phyloP scores from a whole-genome alignment of 2,888 invertebrate genomes.

The Cataglyphis altisquamis region DNA sequence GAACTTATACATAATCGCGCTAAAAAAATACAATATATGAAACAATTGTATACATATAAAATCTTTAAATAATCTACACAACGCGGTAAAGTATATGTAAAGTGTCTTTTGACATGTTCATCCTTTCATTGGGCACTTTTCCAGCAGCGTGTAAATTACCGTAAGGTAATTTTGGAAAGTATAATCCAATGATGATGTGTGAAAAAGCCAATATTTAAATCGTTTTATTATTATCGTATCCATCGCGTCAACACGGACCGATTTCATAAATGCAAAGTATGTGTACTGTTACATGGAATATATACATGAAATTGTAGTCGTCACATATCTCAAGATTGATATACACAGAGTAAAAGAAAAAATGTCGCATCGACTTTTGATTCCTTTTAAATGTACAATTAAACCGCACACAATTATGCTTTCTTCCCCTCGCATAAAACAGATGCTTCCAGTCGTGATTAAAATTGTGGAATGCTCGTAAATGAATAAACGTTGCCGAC shows the following conservation, averaged over 20 bases:
- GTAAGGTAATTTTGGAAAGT: slow-evolving; percentile 79
- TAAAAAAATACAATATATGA: slow-evolving; percentile 83
- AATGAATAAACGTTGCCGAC: slow-evolving; percentile 64
- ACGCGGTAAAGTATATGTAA: slow-evolving; percentile 70
- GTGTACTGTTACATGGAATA: slow-evolving; percentile 47
- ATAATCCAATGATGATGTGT: slow-evolving; percentile 63
- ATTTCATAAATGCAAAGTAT: slow-evolving; percentile 54
- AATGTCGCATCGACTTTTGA: slow-evolving; percentile 54
- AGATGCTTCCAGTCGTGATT: slow-evolving; percentile 66
- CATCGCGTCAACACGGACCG: slow-evolving; percentile 12
- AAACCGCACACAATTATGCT: slow-evolving; percentile 67
- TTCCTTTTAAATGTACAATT: slow-evolving; percentile 74
- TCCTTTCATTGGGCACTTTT: slow-evolving; percentile 73
- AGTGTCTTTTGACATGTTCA: slow-evolving; percentile 58
- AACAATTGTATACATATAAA: slow-evolving; percentile 83
- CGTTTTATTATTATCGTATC: slow-evolving; percentile 24
- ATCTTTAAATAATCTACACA: slow-evolving; percentile 81
- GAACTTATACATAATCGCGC: slow-evolving; percentile 79
- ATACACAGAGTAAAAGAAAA: slow-evolving; percentile 40
- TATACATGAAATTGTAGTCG: slow-evolving; percentile 49
- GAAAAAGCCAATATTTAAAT: slow-evolving; percentile 54
- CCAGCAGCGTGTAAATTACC: slow-evolving; percentile 74
- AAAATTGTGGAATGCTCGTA: slow-evolving; percentile 78
- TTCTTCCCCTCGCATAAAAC: slow-evolving; percentile 54
- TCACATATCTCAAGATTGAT: slow-evolving; percentile 22